Evolutionary conservation across 2,113 vertebrate genomes (phyloP).

Genomic region (Eleginops maclovinus): DNA sequence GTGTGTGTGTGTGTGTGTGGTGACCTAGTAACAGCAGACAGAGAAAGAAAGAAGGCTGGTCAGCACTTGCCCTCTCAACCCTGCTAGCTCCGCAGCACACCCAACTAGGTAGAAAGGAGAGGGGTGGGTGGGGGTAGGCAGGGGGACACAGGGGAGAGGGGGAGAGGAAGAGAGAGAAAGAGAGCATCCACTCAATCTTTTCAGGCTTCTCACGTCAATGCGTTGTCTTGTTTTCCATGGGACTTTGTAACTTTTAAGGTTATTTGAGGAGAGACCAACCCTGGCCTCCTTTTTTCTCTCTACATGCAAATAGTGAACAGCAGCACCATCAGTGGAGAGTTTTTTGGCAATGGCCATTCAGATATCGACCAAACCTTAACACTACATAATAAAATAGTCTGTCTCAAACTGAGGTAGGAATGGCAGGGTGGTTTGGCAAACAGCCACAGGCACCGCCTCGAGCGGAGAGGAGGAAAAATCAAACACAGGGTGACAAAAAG

Average conservation of each 20-base stretch:
- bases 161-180: slow-evolving; percentile 9
- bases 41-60: slow-evolving; percentile 89
- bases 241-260: slow-evolving; percentile 69
- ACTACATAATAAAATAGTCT: slow-evolving; percentile 51
- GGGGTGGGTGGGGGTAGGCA: slow-evolving; percentile 20
- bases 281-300: slow-evolving; percentile 38
- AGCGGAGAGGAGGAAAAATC: slow-evolving; percentile 36
- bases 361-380: slow-evolving; percentile 43
- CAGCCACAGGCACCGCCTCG: slow-evolving; percentile 51
- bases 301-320: slow-evolving; percentile 46
- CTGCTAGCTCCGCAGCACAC: slow-evolving; percentile 79
- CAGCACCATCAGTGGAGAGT: not conserved
- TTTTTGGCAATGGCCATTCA: slow-evolving; percentile 43
- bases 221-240: slow-evolving; percentile 54
- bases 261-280: slow-evolving; percentile 60
- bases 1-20: slow-evolving; percentile 85
- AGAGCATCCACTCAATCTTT: slow-evolving; percentile 59
- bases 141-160: slow-evolving; percentile 27
- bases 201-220: slow-evolving; percentile 46
- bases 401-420: slow-evolving; percentile 32
- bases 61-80: slow-evolving; percentile 89
- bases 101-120: slow-evolving; percentile 56
- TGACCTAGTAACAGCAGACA: slow-evolving; percentile 84
- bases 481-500: slow-evolving; percentile 43
- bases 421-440: slow-evolving; percentile 26